Conservation (phyloP, 2,888 invertebrate genomes). For the Oligia latruncula region DNA sequence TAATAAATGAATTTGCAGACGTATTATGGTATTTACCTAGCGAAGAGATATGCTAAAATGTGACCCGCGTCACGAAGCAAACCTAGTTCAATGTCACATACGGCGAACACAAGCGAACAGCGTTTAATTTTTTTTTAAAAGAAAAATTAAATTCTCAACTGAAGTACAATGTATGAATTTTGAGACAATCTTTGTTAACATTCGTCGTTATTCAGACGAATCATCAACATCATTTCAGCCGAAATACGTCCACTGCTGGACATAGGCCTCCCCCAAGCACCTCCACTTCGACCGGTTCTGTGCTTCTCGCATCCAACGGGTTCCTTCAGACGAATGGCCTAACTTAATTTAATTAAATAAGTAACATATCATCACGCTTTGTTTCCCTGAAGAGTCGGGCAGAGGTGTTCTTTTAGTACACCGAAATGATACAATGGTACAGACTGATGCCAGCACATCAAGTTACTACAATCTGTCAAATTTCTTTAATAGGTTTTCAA, state of each 20-base stretch:
- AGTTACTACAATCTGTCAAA: too few relatives aligned
- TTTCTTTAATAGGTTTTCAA: too few relatives aligned
- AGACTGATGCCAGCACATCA: too few relatives aligned
- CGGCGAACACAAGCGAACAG: slow-evolving; percentile 7
- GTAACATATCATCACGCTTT: not conserved
- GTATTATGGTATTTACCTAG: slow-evolving; percentile 33
- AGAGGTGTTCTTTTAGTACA: not conserved
- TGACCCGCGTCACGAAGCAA: slow-evolving; percentile 25
- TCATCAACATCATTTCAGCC: too few relatives aligned
- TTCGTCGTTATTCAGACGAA: too few relatives aligned
- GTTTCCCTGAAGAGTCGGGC: not conserved
- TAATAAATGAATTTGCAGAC: slow-evolving; percentile 30
- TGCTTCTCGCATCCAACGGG: too few relatives aligned
- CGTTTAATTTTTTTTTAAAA: not conserved
- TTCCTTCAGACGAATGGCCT: not conserved
- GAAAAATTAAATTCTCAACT: not conserved
- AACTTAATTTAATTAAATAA: not conserved
- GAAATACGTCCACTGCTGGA: too few relatives aligned
- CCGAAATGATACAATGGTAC: not conserved
- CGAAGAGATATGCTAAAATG: slow-evolving; percentile 53
- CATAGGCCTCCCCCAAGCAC: too few relatives aligned
- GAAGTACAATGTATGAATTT: not conserved
- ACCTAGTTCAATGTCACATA: slow-evolving; percentile 55
- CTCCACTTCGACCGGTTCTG: too few relatives aligned
- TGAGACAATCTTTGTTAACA: too few relatives aligned